These are phyloP conservation scores for Archivesica marissinica DNA, from an alignment of 1,140 invertebrate genomes.

Conservation along the genomic window DNA sequence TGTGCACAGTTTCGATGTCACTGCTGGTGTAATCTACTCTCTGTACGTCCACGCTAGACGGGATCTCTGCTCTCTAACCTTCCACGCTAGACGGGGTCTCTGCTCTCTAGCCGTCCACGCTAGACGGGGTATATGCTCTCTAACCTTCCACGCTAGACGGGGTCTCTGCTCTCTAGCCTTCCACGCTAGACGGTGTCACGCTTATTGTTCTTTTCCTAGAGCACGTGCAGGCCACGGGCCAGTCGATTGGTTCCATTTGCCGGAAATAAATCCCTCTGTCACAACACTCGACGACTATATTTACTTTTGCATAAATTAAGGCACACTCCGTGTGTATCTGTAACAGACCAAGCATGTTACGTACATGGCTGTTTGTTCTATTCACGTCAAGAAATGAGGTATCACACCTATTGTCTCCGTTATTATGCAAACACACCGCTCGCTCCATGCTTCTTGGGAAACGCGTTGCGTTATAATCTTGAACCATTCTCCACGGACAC, in stretches of 20 bases:
- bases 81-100: too few relatives aligned
- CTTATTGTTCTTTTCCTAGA: not conserved
- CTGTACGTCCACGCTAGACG: not conserved
- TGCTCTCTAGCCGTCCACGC: too few relatives aligned
- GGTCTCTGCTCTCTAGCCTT: too few relatives aligned
- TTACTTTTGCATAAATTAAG: not conserved
- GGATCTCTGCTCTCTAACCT: too few relatives aligned
- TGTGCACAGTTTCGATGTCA: not conserved
- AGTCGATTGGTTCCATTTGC: not conserved
- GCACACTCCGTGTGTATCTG: conserved; percentile 19
- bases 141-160: too few relatives aligned
- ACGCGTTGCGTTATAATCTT: not conserved
- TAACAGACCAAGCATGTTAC: not conserved
- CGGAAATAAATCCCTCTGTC: not conserved
- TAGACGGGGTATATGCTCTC: too few relatives aligned
- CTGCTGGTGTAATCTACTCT: not conserved
- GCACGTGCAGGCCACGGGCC: conserved; percentile 35
- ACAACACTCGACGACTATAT: not conserved
- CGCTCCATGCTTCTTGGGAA: not conserved
- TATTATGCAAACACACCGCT: conserved; percentile 16
- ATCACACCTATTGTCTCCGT: conserved; percentile 11
- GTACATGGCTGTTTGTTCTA: not conserved
- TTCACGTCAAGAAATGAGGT: not conserved
- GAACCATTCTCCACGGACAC: conserved; percentile 9
- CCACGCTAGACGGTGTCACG: not conserved